phyloP scores from a whole-genome alignment of 1,140 invertebrate genomes.

The Meloidogyne floridensis region DNA sequence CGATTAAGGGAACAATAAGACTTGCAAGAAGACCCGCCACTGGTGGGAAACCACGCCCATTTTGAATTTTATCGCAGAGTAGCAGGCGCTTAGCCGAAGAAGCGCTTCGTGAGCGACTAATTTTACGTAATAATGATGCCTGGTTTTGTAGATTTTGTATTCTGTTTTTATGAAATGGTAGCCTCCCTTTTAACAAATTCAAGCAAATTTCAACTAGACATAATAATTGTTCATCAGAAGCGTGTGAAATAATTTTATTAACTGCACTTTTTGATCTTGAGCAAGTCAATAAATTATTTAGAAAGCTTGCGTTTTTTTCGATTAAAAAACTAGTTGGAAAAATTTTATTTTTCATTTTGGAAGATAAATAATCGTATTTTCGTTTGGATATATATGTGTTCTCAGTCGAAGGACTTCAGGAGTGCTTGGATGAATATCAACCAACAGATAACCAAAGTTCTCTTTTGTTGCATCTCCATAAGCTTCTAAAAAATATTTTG shows the following conservation, averaged over 20 bases:
- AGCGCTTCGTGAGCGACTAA: no score
- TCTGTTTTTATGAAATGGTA: neutral
- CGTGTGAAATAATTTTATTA: neutral
- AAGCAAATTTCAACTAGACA: constrained; percentile 33
- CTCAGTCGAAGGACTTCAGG: constrained; percentile 10
- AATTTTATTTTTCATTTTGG: constrained; percentile 11
- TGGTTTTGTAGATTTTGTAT: no score
- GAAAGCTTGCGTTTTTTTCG: no score
- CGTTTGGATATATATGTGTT: constrained; percentile 37
- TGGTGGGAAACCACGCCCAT: no score
- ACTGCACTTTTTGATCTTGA: no score
- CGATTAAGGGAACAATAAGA: no score
- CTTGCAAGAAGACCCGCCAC: no score
- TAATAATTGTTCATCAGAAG: constrained; percentile 27
- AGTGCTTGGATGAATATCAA: constrained; percentile 35
- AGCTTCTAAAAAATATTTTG: constrained; percentile 34
- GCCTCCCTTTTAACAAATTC: constrained; percentile 25
- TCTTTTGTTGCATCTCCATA: constrained; percentile 35
- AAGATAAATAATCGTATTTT: neutral
- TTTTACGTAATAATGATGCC: no score
- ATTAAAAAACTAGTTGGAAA: neutral
- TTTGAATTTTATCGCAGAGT: no score
- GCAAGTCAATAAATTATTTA: no score
- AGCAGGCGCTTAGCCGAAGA: no score
- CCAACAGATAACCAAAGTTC: constrained; percentile 31